A percentile compares a stretch with the other conserved stretches of the same genome.
Evolutionary conservation across 1,140 invertebrate genomes (phyloP).

Genomic region (Drosophila willistoni): DNA sequence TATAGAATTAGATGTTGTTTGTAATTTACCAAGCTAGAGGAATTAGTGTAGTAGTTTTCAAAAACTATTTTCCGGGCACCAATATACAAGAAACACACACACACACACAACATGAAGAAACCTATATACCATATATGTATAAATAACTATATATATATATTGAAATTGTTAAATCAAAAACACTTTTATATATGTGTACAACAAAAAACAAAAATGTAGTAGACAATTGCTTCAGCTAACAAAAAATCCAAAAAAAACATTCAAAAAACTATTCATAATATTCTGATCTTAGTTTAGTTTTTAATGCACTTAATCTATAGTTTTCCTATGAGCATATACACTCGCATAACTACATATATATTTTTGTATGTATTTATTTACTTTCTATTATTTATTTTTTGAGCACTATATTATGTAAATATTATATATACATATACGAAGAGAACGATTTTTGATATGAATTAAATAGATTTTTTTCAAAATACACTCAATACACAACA

Average conservation of each 20-base stretch:
- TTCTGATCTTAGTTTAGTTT: conserved; percentile 46
- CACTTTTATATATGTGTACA: conserved; percentile 65
- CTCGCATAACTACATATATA: conserved; percentile 39
- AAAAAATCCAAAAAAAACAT: conserved; percentile 26
- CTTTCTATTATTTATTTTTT: conserved; percentile 44
- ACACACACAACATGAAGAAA: conserved; percentile 30
- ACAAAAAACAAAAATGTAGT: conserved; percentile 39
- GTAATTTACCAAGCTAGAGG: conserved; percentile 39
- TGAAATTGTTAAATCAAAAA: conserved; percentile 50
- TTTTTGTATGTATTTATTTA: conserved; percentile 55
- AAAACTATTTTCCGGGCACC: conserved; percentile 72
- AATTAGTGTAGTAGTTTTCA: conserved; percentile 54
- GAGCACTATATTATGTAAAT: conserved; percentile 71
- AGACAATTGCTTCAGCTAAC: conserved; percentile 59
- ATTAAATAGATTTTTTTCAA: conserved; percentile 48
- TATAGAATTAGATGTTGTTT: conserved; percentile 64
- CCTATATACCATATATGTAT: conserved; percentile 49
- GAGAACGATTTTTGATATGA: conserved; percentile 48
- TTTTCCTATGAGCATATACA: conserved; percentile 39
- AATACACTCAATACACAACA: conserved; percentile 28
- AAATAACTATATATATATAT: conserved; percentile 60
- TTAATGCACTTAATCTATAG: conserved; percentile 42
- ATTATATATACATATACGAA: conserved; percentile 48
- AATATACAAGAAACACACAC: conserved; percentile 63
- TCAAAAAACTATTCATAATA: conserved; percentile 20